A percentile compares a stretch with the other conserved stretches of the same genome.
These are phyloP conservation scores for Orthosia cruda DNA, from an alignment of 2,888 invertebrate species.

Conservation along the genomic window DNA sequence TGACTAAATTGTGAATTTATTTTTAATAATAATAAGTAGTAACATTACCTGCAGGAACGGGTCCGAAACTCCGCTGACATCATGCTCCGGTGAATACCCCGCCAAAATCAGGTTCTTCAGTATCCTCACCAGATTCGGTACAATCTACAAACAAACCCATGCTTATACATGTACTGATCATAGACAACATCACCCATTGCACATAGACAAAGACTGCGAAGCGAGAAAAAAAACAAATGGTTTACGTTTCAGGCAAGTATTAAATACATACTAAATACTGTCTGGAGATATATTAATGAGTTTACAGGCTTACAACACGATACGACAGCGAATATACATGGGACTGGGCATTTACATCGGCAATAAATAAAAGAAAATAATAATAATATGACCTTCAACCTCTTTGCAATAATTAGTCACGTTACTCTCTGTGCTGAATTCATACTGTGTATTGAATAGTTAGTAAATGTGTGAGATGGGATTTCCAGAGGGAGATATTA, in stretches of 20 bases:
- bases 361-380: constrained; percentile 46
- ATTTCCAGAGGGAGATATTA: constrained; percentile 31
- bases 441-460: constrained; percentile 64
- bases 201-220: constrained; percentile 80
- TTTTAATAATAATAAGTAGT: background rate
- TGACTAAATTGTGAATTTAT: too few relatives aligned
- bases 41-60: constrained; percentile 98
- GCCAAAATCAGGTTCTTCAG: constrained; percentile 99
- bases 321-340: constrained; percentile 71
- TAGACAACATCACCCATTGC: constrained; percentile 71
- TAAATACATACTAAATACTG: constrained; percentile 74
- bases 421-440: constrained; percentile 68
- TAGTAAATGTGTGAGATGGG: constrained; percentile 61
- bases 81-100: constrained; percentile 99
- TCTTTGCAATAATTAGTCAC: constrained; percentile 67
- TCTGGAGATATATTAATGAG: constrained; percentile 53
- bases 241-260: constrained; percentile 71
- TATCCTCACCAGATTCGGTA: constrained; percentile 99
- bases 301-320: constrained; percentile 68
- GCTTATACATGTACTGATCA: constrained; percentile 59
- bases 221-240: constrained; percentile 71
- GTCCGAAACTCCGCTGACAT: constrained; percentile 99
- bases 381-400: constrained; percentile 56
- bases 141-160: constrained; percentile 94
- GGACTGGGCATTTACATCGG: constrained; percentile 61